A percentile compares a stretch with the other conserved stretches of the same genome.
These are phyloP conservation scores for Xiphophorus couchianus DNA, from an alignment of 2,113 vertebrate species.

Conservation along the genomic window DNA sequence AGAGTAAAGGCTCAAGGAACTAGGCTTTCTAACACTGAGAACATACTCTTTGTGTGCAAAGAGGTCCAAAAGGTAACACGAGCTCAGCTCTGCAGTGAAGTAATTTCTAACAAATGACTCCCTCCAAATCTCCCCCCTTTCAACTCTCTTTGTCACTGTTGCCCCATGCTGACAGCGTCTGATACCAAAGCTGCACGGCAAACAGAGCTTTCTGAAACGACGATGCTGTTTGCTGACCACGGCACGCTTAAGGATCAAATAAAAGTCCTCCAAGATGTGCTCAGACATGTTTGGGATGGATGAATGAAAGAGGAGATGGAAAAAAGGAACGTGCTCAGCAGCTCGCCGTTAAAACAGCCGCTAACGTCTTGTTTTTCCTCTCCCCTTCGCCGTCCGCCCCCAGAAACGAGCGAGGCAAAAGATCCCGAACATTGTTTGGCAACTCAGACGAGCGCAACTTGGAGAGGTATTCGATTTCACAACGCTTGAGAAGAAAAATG, in stretches of 20 bases:
- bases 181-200: conserved; percentile 26
- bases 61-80: conserved; percentile 31
- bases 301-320: conserved; percentile 17
- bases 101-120: conserved; percentile 40
- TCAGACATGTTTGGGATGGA: background rate
- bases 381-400: background rate
- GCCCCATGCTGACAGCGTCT: conserved; percentile 16
- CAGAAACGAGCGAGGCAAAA: conserved; percentile 25
- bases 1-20: background rate
- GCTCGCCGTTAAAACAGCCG: conserved; percentile 27
- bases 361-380: conserved; percentile 36
- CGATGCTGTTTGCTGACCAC: conserved; percentile 28
- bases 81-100: conserved; percentile 27
- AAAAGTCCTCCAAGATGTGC: conserved; percentile 1
- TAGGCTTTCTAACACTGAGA: background rate
- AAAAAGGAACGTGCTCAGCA: conserved; percentile 15
- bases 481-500: conserved; percentile 69
- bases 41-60: conserved; percentile 1
- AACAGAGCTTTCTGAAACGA: conserved; percentile 22
- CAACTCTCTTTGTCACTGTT: conserved; percentile 27
- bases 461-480: conserved; percentile 68
- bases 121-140: conserved; percentile 28
- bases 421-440: conserved; percentile 57
- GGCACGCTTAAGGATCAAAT: conserved; percentile 9
- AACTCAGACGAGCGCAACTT: conserved; percentile 48